Conservation (phyloP, 2,888 invertebrate species). For the Magallana nippona region DNA sequence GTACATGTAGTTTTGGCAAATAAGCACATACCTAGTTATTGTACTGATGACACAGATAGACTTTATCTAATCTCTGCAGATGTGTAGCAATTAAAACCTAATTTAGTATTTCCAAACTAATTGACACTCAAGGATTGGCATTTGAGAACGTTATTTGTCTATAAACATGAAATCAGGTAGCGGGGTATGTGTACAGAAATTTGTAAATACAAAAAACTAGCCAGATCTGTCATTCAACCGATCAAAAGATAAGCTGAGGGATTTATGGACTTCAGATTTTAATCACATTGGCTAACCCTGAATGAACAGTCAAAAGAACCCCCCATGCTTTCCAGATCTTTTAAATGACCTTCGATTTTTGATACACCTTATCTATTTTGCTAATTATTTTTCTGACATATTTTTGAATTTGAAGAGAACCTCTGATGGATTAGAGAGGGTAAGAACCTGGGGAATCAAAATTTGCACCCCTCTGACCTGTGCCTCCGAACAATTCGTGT, state of each 20-base stretch:
- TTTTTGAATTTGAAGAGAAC: conserved; percentile 26
- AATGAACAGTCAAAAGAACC: conserved; percentile 27
- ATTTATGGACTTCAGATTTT: conserved; percentile 29
- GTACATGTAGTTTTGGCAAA: conserved; percentile 29
- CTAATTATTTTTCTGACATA: conserved; percentile 33
- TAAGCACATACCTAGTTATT: conserved; percentile 12
- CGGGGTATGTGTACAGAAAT: background rate
- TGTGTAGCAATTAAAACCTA: conserved; percentile 32
- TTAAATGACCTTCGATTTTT: conserved; percentile 27
- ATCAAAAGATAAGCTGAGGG: conserved; percentile 20
- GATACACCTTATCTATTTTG: conserved; percentile 3
- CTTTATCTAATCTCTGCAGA: conserved; percentile 28
- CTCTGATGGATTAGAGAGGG: conserved; percentile 14
- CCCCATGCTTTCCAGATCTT: conserved; percentile 25
- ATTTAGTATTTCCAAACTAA: conserved; percentile 19
- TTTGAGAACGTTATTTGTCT: conserved; percentile 9
- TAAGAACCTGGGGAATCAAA: conserved; percentile 17
- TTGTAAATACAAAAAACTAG: background rate
- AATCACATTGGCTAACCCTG: conserved; percentile 28
- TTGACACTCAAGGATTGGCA: conserved; percentile 28
- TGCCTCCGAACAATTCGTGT: conserved; percentile 21
- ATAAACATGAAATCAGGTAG: conserved; percentile 24
- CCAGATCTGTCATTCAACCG: conserved; percentile 8
- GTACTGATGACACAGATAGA: conserved; percentile 24
- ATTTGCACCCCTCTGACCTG: conserved; percentile 29